These are phyloP conservation scores for Setipinna tenuifilis DNA, from an alignment of 2,797 vertebrate species.

Conservation along the genomic window DNA sequence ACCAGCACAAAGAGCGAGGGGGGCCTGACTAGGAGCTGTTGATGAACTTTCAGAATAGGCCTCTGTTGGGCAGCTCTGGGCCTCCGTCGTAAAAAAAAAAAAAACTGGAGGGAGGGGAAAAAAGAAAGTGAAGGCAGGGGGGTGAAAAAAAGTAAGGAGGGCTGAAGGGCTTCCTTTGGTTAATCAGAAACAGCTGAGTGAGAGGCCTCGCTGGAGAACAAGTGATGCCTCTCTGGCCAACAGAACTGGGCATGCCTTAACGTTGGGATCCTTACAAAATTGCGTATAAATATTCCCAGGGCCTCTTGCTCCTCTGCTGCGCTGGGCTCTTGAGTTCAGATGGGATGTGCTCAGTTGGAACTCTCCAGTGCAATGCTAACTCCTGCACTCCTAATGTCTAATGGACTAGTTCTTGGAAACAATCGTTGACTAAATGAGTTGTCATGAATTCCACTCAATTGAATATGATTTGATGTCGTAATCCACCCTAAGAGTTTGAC, in stretches of 20 bases:
- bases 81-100: constrained; percentile 59
- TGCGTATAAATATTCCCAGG: background rate
- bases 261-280: background rate
- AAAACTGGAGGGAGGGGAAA: constrained; percentile 24
- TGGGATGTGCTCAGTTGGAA: background rate
- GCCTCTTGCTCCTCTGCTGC: background rate
- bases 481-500: constrained; percentile 60
- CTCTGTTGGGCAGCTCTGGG: constrained; percentile 63
- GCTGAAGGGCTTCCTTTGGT: constrained; percentile 49
- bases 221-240: constrained; percentile 60
- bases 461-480: constrained; percentile 58
- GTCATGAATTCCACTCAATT: constrained; percentile 63
- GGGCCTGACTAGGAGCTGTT: constrained; percentile 66
- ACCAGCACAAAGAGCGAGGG: constrained; percentile 63
- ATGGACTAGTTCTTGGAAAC: background rate
- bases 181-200: constrained; percentile 52
- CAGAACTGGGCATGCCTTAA: constrained; percentile 22
- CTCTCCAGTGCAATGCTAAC: background rate
- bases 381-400: background rate
- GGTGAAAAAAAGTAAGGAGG: constrained; percentile 43
- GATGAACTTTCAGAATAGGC: constrained; percentile 73
- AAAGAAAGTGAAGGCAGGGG: constrained; percentile 37
- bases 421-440: constrained; percentile 57
- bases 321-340: background rate
- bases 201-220: constrained; percentile 52